Base-by-base conservation (phyloP, 2,797 vertebrate genomes). In the Spheniscus humboldti region DNA sequence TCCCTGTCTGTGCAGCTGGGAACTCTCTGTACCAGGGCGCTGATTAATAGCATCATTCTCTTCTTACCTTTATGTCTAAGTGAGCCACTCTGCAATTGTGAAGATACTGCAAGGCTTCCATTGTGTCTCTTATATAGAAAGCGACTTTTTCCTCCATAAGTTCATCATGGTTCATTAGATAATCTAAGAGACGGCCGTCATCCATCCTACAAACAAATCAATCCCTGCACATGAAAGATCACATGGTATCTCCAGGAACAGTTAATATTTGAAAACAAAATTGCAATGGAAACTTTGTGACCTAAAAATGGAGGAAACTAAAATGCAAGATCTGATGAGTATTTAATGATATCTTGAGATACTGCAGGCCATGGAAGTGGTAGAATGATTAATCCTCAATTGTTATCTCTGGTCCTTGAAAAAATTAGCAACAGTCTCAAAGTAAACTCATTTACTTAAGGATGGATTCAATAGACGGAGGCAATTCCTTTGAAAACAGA, bases 91-190 rank as follows among this genome's bases (percentile, higher is more conserved):
- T 98, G 97, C 99, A 99, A 94, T 99, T 99, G 95, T 99, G 99
- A 84, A 99, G 99, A 87, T 99, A 99, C 96, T 99, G 99, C 92
- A 99, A 97, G 3, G 99, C 99, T 96, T 99, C 99, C 94, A 99
- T 98, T 7, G 98, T 99, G 90, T 99, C 99, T 86, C 98, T 98
- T 66, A 99, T 98, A 35, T 99, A 99, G 96, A 99, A 99, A 0
- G 99, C 99, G 19, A 99, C 99, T 95, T 99, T 99, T 92, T 99
- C 99, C 96, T 99, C 99, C 99, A 99, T 99, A 75, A 99, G 98
- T 95, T 99, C 99, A 92, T 99, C 99, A 2, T 99, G 99, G 86
- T 99, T 99, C 88, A 99, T 99, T 41, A 99, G 98, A 85, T 99
- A 99, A 88, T 99, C 99, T 33, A 99, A 98, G 82, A 99, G 98